Percentiles rank a stretch among this genome's conserved stretches.
Conservation (phyloP, 2,888 invertebrate genomes). For the Homarus gammarus region DNA sequence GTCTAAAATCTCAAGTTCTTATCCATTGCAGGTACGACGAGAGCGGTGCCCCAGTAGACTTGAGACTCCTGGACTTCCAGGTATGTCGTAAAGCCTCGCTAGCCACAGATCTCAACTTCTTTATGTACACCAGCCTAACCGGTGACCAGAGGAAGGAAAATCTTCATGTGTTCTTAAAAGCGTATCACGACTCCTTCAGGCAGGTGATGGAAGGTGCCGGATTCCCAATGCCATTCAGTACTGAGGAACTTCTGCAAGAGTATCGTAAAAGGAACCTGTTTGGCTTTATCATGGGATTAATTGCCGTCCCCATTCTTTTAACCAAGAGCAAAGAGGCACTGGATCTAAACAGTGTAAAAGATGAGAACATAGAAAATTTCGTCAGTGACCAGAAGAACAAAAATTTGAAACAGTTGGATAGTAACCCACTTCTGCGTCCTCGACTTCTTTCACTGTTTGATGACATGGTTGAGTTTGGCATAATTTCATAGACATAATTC, state of each 20-base stretch:
- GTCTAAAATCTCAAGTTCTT: too few species aligned
- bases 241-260: slow-evolving; percentile 28
- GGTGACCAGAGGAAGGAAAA: slow-evolving; percentile 24
- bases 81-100: slow-evolving; percentile 19
- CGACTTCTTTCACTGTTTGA: slow-evolving; percentile 42
- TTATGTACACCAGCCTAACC: slow-evolving; percentile 55
- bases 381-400: slow-evolving; percentile 18
- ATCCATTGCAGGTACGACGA: slow-evolving; percentile 40
- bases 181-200: slow-evolving; percentile 35
- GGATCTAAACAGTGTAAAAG: slow-evolving; percentile 4
- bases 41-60: slow-evolving; percentile 25
- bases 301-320: slow-evolving; percentile 41
- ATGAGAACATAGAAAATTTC: slow-evolving; percentile 8
- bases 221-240: not conserved
- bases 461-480: slow-evolving; percentile 48
- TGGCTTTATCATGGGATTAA: slow-evolving; percentile 27
- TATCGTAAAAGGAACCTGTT: slow-evolving; percentile 27
- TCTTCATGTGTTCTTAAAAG: not conserved
- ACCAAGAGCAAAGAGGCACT: not conserved
- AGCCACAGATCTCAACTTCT: slow-evolving; percentile 50
- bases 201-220: slow-evolving; percentile 17
- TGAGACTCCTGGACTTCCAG: slow-evolving; percentile 52
- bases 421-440: slow-evolving; percentile 25
- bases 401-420: slow-evolving; percentile 3
- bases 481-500: slow-evolving; percentile 19